A percentile compares a stretch with the other conserved stretches of the same genome.
These are phyloP conservation scores for Phocoena sinus DNA, from an alignment of 2,113 vertebrate genomes.

Conservation along the genomic window DNA sequence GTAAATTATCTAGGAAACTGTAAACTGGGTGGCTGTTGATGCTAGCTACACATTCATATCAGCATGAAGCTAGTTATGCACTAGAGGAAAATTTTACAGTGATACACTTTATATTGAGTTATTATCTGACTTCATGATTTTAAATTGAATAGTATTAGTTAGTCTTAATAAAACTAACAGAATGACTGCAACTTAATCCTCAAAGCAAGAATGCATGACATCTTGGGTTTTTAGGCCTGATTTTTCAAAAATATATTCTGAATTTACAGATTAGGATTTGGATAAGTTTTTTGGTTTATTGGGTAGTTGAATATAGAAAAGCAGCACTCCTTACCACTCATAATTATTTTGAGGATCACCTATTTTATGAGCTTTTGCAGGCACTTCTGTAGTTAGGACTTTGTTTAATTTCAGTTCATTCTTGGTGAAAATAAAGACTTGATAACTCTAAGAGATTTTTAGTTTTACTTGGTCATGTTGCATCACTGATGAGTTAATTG, in stretches of 20 bases:
- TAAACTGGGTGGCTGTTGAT: not conserved
- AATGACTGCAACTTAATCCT: not conserved
- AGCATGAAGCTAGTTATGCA: not conserved
- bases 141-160: not conserved
- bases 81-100: not conserved
- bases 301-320: not conserved
- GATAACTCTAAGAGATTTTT: constrained; percentile 14
- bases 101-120: not conserved
- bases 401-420: constrained; percentile 22
- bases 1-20: constrained; percentile 6
- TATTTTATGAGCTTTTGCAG: not conserved
- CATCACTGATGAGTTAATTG: not conserved
- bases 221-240: not conserved
- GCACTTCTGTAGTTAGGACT: not conserved
- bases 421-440: constrained; percentile 10
- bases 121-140: not conserved
- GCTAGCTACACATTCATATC: not conserved
- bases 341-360: not conserved
- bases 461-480: not conserved
- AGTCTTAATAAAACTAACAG: not conserved
- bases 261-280: not conserved
- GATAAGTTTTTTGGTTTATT: not conserved
- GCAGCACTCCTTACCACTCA: not conserved
- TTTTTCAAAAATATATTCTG: not conserved
- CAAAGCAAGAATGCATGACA: not conserved